Conservation (phyloP, 92 coral and sea anemone genomes). For the Epizoanthus stellaris region DNA sequence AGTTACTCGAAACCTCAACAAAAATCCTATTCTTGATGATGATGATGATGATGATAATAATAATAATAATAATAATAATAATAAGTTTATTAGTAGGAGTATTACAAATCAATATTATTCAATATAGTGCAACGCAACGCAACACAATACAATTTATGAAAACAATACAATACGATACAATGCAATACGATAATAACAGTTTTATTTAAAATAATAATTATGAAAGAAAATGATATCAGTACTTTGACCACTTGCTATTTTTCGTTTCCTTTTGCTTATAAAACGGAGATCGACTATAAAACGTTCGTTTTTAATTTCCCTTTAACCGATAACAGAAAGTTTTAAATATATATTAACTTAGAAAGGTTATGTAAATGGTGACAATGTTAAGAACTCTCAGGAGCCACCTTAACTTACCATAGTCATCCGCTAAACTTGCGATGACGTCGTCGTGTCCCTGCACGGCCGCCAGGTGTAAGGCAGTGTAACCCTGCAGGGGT, state of each 20-base stretch:
- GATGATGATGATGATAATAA: too few species aligned
- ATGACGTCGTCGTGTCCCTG: slow-evolving; percentile 80
- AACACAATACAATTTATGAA: neutral
- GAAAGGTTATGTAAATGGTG: neutral
- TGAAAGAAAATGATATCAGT: too few species aligned
- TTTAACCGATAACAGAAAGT: neutral
- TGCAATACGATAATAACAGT: neutral
- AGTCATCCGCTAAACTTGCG: slow-evolving; percentile 70
- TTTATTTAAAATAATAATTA: too few species aligned
- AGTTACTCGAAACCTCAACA: too few species aligned
- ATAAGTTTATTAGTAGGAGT: too few species aligned
- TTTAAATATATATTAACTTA: neutral
- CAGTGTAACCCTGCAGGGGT: slow-evolving; percentile 85
- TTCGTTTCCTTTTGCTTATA: too few species aligned
- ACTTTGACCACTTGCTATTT: too few species aligned
- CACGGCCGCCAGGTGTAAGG: slow-evolving; percentile 85
- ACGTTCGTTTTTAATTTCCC: neutral
- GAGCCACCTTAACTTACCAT: slow-evolving; percentile 61
- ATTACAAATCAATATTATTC: neutral
- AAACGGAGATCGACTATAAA: neutral
- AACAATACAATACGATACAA: neutral
- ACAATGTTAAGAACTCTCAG: neutral
- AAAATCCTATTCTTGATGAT: too few species aligned
- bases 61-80: too few species aligned
- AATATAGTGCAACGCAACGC: neutral